Conservation (phyloP, 2,113 vertebrate species). For the Isurus oxyrinchus region DNA sequence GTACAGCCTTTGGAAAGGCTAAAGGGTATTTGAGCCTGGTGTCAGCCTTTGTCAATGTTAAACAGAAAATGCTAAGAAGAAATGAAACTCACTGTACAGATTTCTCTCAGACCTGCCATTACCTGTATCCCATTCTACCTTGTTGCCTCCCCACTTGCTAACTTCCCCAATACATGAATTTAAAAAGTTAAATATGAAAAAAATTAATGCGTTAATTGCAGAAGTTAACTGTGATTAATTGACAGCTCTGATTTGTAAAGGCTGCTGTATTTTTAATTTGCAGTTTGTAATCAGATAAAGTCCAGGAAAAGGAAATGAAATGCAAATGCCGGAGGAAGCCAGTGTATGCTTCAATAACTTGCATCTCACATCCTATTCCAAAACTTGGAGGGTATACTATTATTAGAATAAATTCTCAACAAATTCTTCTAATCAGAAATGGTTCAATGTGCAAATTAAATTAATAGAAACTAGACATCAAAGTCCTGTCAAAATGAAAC, state of each 20-base stretch:
- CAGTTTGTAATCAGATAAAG: not conserved
- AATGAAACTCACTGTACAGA: not conserved
- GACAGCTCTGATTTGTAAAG: not conserved
- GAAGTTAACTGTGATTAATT: not conserved
- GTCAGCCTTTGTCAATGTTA: not conserved
- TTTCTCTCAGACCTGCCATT: not conserved
- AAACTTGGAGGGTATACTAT: not conserved
- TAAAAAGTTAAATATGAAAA: not conserved
- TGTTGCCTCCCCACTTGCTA: not conserved
- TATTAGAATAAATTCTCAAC: not conserved
- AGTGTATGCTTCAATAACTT: not conserved
- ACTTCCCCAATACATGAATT: not conserved
- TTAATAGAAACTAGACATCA: not conserved
- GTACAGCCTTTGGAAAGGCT: not conserved
- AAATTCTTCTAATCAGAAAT: not conserved
- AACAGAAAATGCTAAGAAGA: not conserved
- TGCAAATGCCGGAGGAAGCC: not conserved
- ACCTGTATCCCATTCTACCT: not conserved
- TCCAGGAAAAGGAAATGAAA: not conserved
- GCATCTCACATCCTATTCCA: not conserved
- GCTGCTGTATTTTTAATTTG: not conserved
- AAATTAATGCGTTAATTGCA: not conserved
- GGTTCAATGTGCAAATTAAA: conserved; percentile 7
- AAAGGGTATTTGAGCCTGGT: not conserved
- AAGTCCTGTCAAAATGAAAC: not conserved